phyloP scores from a whole-genome alignment of 1,140 invertebrate species.

The Latrodectus geometricus region DNA sequence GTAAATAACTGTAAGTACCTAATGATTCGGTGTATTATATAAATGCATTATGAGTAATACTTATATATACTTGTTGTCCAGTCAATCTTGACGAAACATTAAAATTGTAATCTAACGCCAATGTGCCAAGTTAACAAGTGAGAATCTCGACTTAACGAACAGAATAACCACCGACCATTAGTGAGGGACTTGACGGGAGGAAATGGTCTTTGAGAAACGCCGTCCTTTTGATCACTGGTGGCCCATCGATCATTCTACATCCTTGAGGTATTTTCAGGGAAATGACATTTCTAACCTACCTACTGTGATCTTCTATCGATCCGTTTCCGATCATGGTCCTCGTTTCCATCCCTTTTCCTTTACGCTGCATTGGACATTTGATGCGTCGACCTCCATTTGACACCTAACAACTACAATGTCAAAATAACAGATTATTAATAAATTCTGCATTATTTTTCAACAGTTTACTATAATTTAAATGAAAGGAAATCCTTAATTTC shows the following conservation, averaged over 20 bases:
- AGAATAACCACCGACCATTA: conserved; percentile 4
- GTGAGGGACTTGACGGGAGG: background rate
- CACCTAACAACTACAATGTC: background rate
- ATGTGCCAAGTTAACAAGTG: background rate
- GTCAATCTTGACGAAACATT: background rate
- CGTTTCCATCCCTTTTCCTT: conserved; percentile 1
- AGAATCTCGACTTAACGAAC: background rate
- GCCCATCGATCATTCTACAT: conserved; percentile 32
- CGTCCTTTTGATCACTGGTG: conserved; percentile 33
- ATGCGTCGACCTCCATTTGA: background rate
- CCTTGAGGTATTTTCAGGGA: conserved; percentile 15
- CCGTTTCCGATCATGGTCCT: conserved; percentile 40
- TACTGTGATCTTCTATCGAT: conserved; percentile 19
- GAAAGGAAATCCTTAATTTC: too few species aligned
- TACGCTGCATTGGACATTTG: conserved; percentile 22
- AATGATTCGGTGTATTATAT: too few species aligned
- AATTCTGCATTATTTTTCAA: too few species aligned
- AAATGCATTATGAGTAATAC: background rate
- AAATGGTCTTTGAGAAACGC: conserved; percentile 17
- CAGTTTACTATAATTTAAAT: too few species aligned
- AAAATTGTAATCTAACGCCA: too few species aligned
- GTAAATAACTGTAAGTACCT: too few species aligned
- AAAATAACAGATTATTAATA: background rate
- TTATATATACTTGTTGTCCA: background rate
- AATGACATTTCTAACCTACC: conserved; percentile 11